A percentile compares a stretch with the other conserved stretches of the same genome.
These are phyloP conservation scores for Heterochromis multidens DNA, from an alignment of 2,113 vertebrate genomes.

Conservation along the genomic window DNA sequence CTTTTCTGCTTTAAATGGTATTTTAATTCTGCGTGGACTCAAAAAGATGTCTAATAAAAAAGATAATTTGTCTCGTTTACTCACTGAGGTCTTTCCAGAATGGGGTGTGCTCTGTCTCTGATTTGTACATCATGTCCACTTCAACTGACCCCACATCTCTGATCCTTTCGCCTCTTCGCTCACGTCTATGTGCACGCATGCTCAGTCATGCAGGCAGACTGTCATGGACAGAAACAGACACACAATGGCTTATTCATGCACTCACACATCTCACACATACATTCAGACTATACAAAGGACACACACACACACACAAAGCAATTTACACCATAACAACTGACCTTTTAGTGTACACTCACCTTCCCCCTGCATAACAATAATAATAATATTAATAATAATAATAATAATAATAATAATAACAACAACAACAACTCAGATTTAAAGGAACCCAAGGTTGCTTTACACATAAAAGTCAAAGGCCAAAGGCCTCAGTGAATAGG, in stretches of 20 bases:
- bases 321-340: not conserved
- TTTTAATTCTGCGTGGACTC: not conserved
- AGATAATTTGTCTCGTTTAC: not conserved
- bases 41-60: not conserved
- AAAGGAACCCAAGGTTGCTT: not conserved
- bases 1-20: not conserved
- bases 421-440: not conserved
- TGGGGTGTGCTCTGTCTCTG: not conserved
- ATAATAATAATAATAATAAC: not conserved
- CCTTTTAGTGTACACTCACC: not conserved
- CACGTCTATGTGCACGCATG: conserved; percentile 24
- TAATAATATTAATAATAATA: not conserved
- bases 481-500: not conserved
- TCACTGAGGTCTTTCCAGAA: not conserved
- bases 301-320: not conserved
- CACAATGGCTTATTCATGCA: conserved; percentile 8
- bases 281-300: conserved; percentile 17
- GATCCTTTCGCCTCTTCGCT: conserved; percentile 30
- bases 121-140: not conserved
- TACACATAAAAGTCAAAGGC: not conserved
- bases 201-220: conserved; percentile 44
- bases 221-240: conserved; percentile 3
- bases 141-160: conserved; percentile 27
- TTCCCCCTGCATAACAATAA: not conserved
- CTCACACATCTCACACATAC: conserved; percentile 4